phyloP scores from a whole-genome alignment of 1,140 invertebrate species.

The Leptinotarsa undecemlineata region DNA sequence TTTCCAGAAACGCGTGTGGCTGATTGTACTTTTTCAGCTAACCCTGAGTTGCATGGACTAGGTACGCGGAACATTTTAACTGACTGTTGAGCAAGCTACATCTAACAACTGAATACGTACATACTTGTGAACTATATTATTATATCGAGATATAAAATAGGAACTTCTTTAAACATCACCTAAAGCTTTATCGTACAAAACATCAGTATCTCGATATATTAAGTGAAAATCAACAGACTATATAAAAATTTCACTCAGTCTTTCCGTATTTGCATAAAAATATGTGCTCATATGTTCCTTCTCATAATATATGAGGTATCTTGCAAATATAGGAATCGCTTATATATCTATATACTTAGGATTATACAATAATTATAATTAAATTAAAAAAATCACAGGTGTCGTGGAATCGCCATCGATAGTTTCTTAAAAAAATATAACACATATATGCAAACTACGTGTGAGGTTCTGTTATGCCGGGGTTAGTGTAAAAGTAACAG shows the following conservation, averaged over 20 bases:
- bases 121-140: slow-evolving; percentile 52
- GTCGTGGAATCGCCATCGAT: slow-evolving; percentile 55
- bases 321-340: slow-evolving; percentile 57
- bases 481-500: slow-evolving; percentile 88
- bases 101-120: slow-evolving; percentile 55
- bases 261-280: slow-evolving; percentile 58
- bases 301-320: slow-evolving; percentile 53
- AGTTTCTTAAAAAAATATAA: slow-evolving; percentile 53
- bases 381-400: slow-evolving; percentile 57
- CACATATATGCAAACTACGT: slow-evolving; percentile 45
- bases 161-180: slow-evolving; percentile 58
- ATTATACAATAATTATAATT: slow-evolving; percentile 54
- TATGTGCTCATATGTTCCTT: slow-evolving; percentile 54
- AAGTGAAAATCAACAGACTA: slow-evolving; percentile 57
- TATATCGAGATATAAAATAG: slow-evolving; percentile 58
- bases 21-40: slow-evolving; percentile 56
- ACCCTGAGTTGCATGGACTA: slow-evolving; percentile 55
- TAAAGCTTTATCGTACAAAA: slow-evolving; percentile 56
- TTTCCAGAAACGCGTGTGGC: slow-evolving; percentile 39
- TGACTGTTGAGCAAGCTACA: slow-evolving; percentile 57
- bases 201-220: slow-evolving; percentile 54
- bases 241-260: slow-evolving; percentile 57
- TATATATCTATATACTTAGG: slow-evolving; percentile 51
- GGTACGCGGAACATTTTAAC: slow-evolving; percentile 47
- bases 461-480: slow-evolving; percentile 69